These are phyloP conservation scores for Chondrilla cf. caribensis DNA, from an alignment of 37 sponge, comb jelly and placozoan species.

Conservation along the genomic window DNA sequence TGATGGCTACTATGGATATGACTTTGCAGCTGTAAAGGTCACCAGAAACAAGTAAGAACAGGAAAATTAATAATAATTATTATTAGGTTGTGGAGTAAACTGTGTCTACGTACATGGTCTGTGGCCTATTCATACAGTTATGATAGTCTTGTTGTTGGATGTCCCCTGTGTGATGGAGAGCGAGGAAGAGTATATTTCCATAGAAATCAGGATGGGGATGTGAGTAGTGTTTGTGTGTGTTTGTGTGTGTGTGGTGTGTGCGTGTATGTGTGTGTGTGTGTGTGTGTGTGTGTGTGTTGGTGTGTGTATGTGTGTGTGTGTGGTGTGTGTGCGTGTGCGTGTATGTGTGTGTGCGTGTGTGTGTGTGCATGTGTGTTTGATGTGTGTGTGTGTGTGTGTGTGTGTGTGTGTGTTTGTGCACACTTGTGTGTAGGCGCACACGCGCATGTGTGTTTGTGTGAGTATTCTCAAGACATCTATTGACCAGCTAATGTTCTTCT, in stretches of 20 bases:
- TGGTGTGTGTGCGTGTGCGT: background rate
- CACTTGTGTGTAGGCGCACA: background rate
- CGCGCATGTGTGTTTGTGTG: background rate
- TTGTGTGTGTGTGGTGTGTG: conserved; percentile 2
- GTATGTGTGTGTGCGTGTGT: too few relatives aligned
- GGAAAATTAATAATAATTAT: too few relatives aligned
- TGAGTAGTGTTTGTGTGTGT: background rate
- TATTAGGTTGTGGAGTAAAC: background rate
- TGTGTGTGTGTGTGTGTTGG: too few relatives aligned
- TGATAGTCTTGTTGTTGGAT: conserved; percentile 70
- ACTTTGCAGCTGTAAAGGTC: conserved; percentile 25
- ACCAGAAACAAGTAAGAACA: background rate
- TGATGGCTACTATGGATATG: conserved; percentile 31
- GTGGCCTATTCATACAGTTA: conserved; percentile 18
- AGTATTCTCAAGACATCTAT: background rate
- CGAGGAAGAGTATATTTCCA: conserved; percentile 53
- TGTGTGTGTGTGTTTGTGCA: background rate
- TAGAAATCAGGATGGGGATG: background rate
- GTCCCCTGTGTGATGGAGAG: conserved; percentile 67
- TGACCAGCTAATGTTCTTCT: too few relatives aligned
- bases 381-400: too few relatives aligned
- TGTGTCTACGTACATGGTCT: background rate
- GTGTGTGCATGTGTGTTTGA: conserved; percentile 2
- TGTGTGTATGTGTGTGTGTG: background rate
- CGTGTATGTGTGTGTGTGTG: too few relatives aligned